A percentile compares a stretch with the other conserved stretches of the same genome.
Evolutionary conservation across 1,140 invertebrate genomes (phyloP).

Genomic region (Cyrtorhinus lividipennis): DNA sequence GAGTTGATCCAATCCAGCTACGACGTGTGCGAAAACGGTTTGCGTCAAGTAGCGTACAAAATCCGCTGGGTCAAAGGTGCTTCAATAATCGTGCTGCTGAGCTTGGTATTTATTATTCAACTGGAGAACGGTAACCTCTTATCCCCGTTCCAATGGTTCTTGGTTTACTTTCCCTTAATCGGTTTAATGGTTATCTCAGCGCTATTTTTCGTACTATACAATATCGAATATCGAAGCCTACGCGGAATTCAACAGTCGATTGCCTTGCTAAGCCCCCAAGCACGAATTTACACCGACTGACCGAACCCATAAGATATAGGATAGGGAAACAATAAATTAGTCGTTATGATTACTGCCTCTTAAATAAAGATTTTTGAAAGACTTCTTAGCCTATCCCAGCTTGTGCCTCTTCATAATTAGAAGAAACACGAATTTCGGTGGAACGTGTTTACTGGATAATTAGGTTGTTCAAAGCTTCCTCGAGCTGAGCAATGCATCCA

Average conservation of each 20-base stretch:
- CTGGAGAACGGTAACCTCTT: neutral
- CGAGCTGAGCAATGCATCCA: too few relatives aligned
- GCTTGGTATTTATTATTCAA: neutral
- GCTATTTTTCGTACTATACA: neutral
- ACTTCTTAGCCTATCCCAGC: too few relatives aligned
- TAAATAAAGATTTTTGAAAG: too few relatives aligned
- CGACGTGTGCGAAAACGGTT: neutral
- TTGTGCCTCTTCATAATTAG: too few relatives aligned
- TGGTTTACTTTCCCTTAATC: neutral
- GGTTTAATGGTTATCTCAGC: neutral
- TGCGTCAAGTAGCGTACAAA: neutral
- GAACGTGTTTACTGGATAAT: too few relatives aligned
- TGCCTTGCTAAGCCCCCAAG: too few relatives aligned
- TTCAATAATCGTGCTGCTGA: neutral
- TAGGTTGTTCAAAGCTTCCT: too few relatives aligned
- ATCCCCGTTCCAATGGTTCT: neutral
- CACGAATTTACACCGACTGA: too few relatives aligned
- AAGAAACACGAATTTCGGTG: too few relatives aligned
- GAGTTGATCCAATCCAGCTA: neutral
- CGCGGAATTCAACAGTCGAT: neutral
- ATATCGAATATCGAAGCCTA: neutral
- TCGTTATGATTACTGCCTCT: too few relatives aligned
- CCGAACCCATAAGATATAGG: too few relatives aligned
- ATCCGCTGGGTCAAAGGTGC: neutral
- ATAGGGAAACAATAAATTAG: too few relatives aligned